Evolutionary conservation across 2,113 vertebrate genomes (phyloP).

Genomic region (Orthonyx spaldingii): DNA sequence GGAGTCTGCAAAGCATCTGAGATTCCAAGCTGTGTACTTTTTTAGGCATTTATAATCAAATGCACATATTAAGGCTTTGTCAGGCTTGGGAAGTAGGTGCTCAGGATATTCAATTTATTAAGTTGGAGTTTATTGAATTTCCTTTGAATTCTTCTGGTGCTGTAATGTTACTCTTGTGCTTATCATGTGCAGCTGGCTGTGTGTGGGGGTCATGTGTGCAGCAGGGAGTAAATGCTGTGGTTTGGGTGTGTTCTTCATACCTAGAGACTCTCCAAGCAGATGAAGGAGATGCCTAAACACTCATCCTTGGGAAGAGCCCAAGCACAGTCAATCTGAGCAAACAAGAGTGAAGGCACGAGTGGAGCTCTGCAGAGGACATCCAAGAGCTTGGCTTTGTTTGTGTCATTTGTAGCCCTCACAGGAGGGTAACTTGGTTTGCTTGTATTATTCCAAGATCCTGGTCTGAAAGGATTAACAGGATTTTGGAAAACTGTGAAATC

Average conservation of each 20-base stretch:
- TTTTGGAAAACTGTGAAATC: not conserved
- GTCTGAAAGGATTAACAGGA: not conserved
- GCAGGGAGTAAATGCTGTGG: not conserved
- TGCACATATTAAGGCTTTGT: constrained; percentile 25
- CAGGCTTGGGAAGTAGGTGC: constrained; percentile 18
- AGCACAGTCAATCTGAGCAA: not conserved
- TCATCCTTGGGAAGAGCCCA: not conserved
- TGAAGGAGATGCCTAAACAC: not conserved
- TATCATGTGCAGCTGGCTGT: not conserved
- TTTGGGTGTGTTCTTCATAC: not conserved
- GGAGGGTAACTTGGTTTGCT: not conserved
- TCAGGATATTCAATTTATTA: constrained; percentile 26
- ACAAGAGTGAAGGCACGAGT: not conserved
- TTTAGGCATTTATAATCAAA: not conserved
- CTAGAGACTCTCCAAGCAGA: not conserved
- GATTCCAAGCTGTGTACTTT: not conserved
- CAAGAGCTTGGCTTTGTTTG: not conserved
- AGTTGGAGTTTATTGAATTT: constrained; percentile 34
- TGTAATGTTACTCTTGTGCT: not conserved
- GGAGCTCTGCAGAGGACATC: not conserved
- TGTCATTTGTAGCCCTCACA: not conserved
- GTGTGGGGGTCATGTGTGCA: not conserved
- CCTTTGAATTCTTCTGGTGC: not conserved
- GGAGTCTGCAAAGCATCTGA: not conserved
- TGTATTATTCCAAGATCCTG: not conserved